Percentiles rank a stretch among this genome's conserved stretches.
Evolutionary conservation across 2,888 invertebrate species (phyloP).

Genomic region (Tubulanus polymorphus): DNA sequence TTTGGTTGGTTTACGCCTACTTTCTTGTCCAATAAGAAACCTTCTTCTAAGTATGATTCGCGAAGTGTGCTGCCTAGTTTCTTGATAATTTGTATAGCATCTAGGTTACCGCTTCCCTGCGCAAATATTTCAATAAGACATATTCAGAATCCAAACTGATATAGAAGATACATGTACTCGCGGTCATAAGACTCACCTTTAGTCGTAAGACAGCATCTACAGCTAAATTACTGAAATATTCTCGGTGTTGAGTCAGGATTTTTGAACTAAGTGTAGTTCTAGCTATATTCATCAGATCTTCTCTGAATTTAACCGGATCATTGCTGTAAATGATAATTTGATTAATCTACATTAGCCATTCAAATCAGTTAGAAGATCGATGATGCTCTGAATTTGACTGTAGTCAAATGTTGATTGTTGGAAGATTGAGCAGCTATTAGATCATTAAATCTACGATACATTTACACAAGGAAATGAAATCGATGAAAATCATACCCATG

Average conservation of each 20-base stretch:
- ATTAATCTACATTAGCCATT: too few relatives aligned
- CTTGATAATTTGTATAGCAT: constrained; percentile 96
- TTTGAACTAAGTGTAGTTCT: constrained; percentile 97
- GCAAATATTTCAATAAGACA: too few relatives aligned
- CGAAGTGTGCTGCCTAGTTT: constrained; percentile 88
- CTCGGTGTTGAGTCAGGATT: constrained; percentile 94
- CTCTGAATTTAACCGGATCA: constrained; percentile 72
- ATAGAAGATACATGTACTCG: neutral
- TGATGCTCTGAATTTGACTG: neutral
- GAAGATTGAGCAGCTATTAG: too few relatives aligned
- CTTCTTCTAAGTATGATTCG: constrained; percentile 90
- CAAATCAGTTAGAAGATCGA: neutral
- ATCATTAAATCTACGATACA: neutral
- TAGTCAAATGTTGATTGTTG: too few relatives aligned
- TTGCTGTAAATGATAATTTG: constrained; percentile 60
- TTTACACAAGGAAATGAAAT: constrained; percentile 5
- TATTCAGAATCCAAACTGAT: neutral
- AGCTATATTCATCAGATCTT: constrained; percentile 93
- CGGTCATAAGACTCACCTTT: constrained; percentile 58
- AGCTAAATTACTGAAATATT: constrained; percentile 89
- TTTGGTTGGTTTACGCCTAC: constrained; percentile 97
- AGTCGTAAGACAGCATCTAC: constrained; percentile 93
- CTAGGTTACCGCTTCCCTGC: constrained; percentile 85
- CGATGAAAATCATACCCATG: constrained; percentile 60
- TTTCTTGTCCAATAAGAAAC: constrained; percentile 93